Conservation (phyloP, 2,113 vertebrate species). For the Amazona vittata region DNA sequence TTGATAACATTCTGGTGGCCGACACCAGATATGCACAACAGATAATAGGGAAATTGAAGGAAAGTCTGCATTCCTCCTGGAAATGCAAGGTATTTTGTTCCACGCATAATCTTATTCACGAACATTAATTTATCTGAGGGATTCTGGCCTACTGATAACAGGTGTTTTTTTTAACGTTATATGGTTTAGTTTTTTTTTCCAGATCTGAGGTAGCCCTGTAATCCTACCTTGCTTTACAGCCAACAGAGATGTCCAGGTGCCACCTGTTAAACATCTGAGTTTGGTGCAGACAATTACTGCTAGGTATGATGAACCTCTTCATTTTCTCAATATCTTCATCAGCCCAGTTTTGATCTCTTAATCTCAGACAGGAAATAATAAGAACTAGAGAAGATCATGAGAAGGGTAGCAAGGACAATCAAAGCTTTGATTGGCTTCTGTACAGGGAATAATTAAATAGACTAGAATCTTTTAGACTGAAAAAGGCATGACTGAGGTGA, state of each 20-base stretch:
- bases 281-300: background rate
- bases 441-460: background rate
- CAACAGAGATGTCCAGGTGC: background rate
- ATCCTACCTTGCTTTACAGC: background rate
- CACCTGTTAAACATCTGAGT: background rate
- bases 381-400: background rate
- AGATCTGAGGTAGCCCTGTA: background rate
- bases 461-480: background rate
- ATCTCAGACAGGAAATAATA: background rate
- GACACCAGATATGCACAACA: background rate
- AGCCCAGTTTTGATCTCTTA: background rate
- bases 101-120: background rate
- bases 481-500: background rate
- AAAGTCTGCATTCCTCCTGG: background rate
- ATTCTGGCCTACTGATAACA: fast-evolving
- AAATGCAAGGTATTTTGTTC: background rate
- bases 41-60: background rate
- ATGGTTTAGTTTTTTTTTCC: background rate
- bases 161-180: background rate
- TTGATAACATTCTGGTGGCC: background rate
- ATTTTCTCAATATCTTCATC: background rate
- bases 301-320: background rate
- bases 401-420: background rate
- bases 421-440: background rate
- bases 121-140: background rate